Conservation (phyloP, 2,113 vertebrate genomes). For the Danio rerio region GRCz12tu NC_133176.1:41374001-41374500, state of each 20-base stretch:
- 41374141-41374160: neutral
- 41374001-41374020: neutral
- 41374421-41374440: constrained; percentile 33
- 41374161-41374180: constrained; percentile 10
- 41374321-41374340: constrained; percentile 29
- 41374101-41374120: neutral
- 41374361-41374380: constrained; percentile 26
- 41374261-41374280: constrained; percentile 48
- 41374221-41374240: constrained; percentile 29
- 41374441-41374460: neutral
- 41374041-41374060: neutral
- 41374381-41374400: constrained; percentile 39
- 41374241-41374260: constrained; percentile 33
- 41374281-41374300: constrained; percentile 46
- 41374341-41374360: constrained; percentile 39
- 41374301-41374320: constrained; percentile 25
- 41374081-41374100: neutral
- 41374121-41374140: constrained; percentile 4
- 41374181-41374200: constrained; percentile 24
- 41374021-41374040: neutral
- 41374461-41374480: constrained; percentile 2
- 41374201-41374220: constrained; percentile 37
- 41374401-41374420: constrained; percentile 37
- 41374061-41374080: neutral
- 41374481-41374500: constrained; percentile 33